phyloP scores from a whole-genome alignment of 1,140 invertebrate species.

The Diorhabda sublineata region DNA sequence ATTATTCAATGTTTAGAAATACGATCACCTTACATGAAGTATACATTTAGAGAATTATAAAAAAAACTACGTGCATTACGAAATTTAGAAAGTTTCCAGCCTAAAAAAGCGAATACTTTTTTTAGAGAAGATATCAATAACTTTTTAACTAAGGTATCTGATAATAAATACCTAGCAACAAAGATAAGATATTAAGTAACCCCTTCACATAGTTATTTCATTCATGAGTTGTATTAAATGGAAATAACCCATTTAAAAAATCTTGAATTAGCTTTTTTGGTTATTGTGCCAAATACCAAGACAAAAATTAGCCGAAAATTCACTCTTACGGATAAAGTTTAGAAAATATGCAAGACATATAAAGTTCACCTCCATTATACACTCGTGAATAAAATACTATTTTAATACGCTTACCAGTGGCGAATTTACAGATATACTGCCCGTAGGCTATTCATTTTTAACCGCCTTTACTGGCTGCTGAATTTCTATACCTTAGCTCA shows the following conservation, averaged over 20 bases:
- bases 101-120: conserved; percentile 29
- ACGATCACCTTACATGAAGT: no score
- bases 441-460: no score
- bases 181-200: conserved; percentile 22
- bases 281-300: conserved; percentile 18
- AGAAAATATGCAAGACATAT: no score
- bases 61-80: no score
- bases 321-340: not conserved
- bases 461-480: no score
- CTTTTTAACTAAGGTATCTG: conserved; percentile 27
- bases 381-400: no score
- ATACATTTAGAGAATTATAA: no score
- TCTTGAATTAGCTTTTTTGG: conserved; percentile 5
- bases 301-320: conserved; percentile 19
- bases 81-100: conserved; percentile 25
- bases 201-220: conserved; percentile 21
- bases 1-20: no score
- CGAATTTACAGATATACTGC: no score
- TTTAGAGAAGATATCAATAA: conserved; percentile 24
- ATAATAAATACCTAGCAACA: conserved; percentile 28
- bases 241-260: conserved; percentile 18
- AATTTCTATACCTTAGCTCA: no score
- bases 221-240: conserved; percentile 18
- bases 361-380: no score
- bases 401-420: no score